Base-by-base conservation (phyloP, 2,113 vertebrate species). In the Misgurnus anguillicaudatus region DNA sequence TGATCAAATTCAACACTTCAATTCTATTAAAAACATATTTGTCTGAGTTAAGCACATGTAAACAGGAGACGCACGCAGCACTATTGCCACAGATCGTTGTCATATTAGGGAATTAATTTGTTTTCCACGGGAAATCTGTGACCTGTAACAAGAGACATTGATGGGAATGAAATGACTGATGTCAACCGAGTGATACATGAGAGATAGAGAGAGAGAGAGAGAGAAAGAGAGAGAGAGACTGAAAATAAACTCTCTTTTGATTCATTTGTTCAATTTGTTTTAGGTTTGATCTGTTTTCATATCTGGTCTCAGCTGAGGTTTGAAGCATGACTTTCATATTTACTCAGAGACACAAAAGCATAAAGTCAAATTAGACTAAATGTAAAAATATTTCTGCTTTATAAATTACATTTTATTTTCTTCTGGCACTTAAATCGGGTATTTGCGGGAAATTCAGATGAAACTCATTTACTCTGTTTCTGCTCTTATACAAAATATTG, bases 71-170 rank as follows among this genome's bases (percentile, higher is more conserved):
- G 39, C 75, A 77, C 64, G n/a, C 36, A 84, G 71, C 64, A 77
- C 58, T 81, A 84, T 78, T 84, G 81, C 74, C 58, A 58, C 63
- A 81, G 79, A 81, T 81, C 66, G 75, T 81, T 84, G 75, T 62
- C 75, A 75, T 81, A 84, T 84, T 84, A 84, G 69, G 17, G 36
- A 60, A 81, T 84, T 84, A 84, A 84, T 84, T 73, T 14, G 70
- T 79, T 84, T 84, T 81, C 71, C 75, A 64, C 81, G 83, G 83
- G 79, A 84, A 84, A 80, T 80, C 62, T 67, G 62, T n/a, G 39
- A 60, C 39, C 72, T 65, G 61, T 45, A 74, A 81, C 51, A 31
- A 79, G 75, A 75, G 8, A 21, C 75, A 81, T 67, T 65, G 76
- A 79, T 63, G 75, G 7, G n/a, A 75, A 45, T 60, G 79, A 53